A percentile compares a stretch with the other conserved stretches of the same genome.
phyloP scores from a whole-genome alignment of 2,888 invertebrate species.

The Leucoma salicis region DNA sequence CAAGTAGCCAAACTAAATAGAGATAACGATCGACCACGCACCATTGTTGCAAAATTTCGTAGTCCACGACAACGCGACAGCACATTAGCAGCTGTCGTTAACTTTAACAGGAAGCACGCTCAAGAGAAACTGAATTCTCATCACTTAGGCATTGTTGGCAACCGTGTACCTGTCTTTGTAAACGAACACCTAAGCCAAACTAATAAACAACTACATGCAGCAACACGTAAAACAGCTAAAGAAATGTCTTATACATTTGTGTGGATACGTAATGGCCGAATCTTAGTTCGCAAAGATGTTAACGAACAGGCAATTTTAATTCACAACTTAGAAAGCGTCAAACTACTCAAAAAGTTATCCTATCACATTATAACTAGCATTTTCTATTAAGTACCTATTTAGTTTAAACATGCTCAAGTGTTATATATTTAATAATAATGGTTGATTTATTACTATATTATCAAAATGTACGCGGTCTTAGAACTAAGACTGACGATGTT shows the following conservation, averaged over 20 bases:
- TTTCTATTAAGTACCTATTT: too few species aligned
- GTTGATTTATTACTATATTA: too few species aligned
- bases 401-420: too few species aligned
- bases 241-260: slow-evolving; percentile 27
- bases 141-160: slow-evolving; percentile 5
- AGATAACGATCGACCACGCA: slow-evolving; percentile 15
- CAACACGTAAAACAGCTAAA: slow-evolving; percentile 23
- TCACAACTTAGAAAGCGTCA: too few species aligned
- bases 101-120: slow-evolving; percentile 1
- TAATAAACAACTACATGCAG: slow-evolving; percentile 32
- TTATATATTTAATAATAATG: too few species aligned
- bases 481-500: too few species aligned
- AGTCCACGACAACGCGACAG: slow-evolving; percentile 11
- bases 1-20: slow-evolving; percentile 24
- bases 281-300: slow-evolving; percentile 8
- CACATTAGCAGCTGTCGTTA: slow-evolving; percentile 1
- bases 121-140: slow-evolving; percentile 1
- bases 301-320: slow-evolving; percentile 2
- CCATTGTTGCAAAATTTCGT: slow-evolving; percentile 19
- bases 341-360: too few species aligned
- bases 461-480: too few species aligned
- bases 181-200: slow-evolving; percentile 27
- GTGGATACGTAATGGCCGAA: slow-evolving; percentile 30
- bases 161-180: slow-evolving; percentile 20
- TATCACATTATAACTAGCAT: too few species aligned